Evolutionary conservation across 2,888 invertebrate species (phyloP).

Genomic region (Linyphia triangularis): DNA sequence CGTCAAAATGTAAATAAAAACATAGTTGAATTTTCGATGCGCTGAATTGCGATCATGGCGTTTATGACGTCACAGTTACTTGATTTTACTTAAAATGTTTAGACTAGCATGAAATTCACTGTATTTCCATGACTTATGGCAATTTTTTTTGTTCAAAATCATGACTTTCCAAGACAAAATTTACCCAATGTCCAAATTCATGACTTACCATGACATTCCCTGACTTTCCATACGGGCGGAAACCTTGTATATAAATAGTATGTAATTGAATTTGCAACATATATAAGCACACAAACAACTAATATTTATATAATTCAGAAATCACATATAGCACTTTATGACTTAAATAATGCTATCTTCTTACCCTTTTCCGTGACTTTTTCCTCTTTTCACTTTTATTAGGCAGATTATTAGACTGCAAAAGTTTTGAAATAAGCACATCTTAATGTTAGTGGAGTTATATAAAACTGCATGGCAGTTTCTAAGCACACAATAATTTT

Average conservation of each 20-base stretch:
- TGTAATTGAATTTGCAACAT: background rate
- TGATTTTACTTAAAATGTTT: no score
- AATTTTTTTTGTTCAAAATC: no score
- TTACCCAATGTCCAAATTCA: background rate
- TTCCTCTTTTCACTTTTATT: constrained; percentile 65
- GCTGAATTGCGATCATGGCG: no score
- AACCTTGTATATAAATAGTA: background rate
- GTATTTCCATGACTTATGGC: no score
- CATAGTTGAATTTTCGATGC: no score
- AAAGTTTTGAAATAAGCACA: constrained; percentile 18
- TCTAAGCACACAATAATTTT: background rate
- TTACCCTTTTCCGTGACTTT: constrained; percentile 67
- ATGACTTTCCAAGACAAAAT: no score
- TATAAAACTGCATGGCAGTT: background rate
- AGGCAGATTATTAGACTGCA: constrained; percentile 67
- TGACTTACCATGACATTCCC: background rate
- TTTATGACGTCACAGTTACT: no score
- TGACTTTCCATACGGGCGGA: background rate
- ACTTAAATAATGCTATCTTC: background rate
- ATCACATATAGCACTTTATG: background rate
- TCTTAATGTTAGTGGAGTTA: constrained; percentile 8
- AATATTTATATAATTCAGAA: background rate
- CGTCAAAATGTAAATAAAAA: no score
- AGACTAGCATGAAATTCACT: no score
- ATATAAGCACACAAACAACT: background rate